Conservation (phyloP, 64 coral and sea anemone genomes). For the Cladopsammia gracilis region DNA sequence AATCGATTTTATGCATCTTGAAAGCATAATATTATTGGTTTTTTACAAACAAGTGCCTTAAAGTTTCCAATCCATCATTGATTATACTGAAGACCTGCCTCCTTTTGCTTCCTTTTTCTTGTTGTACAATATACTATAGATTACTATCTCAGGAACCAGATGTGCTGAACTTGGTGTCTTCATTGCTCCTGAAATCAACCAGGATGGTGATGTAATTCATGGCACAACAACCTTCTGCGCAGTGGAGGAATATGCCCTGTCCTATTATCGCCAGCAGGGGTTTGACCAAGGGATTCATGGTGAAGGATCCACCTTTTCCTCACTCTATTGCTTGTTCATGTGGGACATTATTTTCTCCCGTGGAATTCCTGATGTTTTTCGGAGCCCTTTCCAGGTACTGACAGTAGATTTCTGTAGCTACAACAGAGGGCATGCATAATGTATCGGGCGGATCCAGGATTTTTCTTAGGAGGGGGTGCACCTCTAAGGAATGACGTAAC, state of each 20-base stretch:
- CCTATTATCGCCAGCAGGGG: constrained; percentile 86
- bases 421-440: too few species aligned
- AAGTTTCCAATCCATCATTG: too few species aligned
- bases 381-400: constrained; percentile 88
- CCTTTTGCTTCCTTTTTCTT: neutral
- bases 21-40: too few species aligned
- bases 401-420: too few species aligned
- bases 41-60: too few species aligned
- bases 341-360: constrained; percentile 89
- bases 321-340: constrained; percentile 80
- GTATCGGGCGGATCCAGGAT: too few species aligned
- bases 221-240: constrained; percentile 71
- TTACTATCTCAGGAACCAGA: constrained; percentile 90
- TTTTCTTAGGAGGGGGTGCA: too few species aligned
- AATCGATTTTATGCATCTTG: too few species aligned
- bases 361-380: constrained; percentile 91
- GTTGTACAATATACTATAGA: constrained; percentile 22
- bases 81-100: too few species aligned
- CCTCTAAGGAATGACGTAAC: too few species aligned
- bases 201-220: constrained; percentile 69
- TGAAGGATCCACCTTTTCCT: constrained; percentile 81
- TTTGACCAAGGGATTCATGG: constrained; percentile 96
- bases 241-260: constrained; percentile 89
- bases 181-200: constrained; percentile 79
- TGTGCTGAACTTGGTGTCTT: constrained; percentile 80